phyloP scores from a whole-genome alignment of 1,140 invertebrate genomes.

The Drosophila busckii region DNA sequence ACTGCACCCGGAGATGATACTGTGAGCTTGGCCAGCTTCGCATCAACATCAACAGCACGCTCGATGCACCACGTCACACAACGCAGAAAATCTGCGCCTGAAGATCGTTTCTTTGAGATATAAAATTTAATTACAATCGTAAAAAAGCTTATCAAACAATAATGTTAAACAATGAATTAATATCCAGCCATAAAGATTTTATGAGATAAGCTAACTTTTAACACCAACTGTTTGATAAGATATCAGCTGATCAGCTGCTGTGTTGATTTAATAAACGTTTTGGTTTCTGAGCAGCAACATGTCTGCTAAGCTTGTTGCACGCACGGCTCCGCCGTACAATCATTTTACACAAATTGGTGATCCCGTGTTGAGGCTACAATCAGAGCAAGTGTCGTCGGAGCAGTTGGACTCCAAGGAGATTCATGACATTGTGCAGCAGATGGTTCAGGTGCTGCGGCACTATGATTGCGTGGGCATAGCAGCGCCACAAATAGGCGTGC shows the following conservation, averaged over 20 bases:
- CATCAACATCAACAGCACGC: not conserved
- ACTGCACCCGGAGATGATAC: not conserved
- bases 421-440: constrained; percentile 80
- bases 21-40: not conserved
- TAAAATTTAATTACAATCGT: not conserved
- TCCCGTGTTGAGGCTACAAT: constrained; percentile 81
- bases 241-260: constrained; percentile 10
- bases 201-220: not conserved
- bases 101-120: constrained; percentile 21
- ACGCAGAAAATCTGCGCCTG: not conserved
- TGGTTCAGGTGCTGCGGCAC: constrained; percentile 81
- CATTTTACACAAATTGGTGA: constrained; percentile 86
- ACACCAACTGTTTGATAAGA: not conserved
- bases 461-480: constrained; percentile 84
- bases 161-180: not conserved
- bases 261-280: not conserved
- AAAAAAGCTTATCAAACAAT: not conserved
- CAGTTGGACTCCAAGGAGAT: constrained; percentile 81
- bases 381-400: constrained; percentile 80
- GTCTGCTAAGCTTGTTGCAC: constrained; percentile 5
- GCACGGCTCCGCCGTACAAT: constrained; percentile 80
- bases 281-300: not conserved
- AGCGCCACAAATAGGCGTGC: constrained; percentile 86
- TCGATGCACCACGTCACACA: not conserved
- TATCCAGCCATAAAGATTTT: constrained; percentile 4